phyloP scores from a whole-genome alignment of 2,113 vertebrate genomes.

The Laticauda colubrina region DNA sequence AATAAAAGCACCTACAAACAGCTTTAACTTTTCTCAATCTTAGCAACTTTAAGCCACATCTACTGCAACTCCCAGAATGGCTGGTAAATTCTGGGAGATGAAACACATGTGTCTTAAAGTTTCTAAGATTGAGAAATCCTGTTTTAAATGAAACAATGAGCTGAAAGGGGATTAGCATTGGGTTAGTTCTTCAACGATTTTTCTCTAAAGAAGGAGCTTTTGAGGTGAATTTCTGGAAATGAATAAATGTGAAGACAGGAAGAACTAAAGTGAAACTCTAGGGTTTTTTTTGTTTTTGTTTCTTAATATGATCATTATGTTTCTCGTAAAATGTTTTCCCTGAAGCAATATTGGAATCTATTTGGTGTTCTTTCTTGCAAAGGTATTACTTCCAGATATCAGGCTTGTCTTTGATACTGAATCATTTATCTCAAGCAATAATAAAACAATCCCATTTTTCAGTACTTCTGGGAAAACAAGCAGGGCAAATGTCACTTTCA shows the following conservation, averaged over 20 bases:
- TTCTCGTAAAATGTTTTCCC: background rate
- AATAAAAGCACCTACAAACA: background rate
- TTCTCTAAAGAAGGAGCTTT: background rate
- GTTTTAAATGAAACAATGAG: background rate
- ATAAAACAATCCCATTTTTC: background rate
- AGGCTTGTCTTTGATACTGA: slow-evolving; percentile 9
- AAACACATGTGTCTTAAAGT: too few species aligned
- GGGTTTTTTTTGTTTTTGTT: background rate
- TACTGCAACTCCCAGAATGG: too few species aligned
- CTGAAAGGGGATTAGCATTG: background rate
- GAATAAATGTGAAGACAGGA: background rate
- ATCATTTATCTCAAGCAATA: slow-evolving; percentile 23
- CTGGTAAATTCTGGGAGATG: too few species aligned
- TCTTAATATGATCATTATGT: background rate
- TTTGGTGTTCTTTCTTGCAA: background rate
- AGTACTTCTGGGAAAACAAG: background rate
- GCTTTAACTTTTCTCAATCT: background rate
- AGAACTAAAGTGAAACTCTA: background rate
- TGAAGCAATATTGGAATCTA: background rate
- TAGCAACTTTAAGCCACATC: too few species aligned
- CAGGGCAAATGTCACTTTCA: background rate
- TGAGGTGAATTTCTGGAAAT: background rate
- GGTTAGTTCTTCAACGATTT: background rate
- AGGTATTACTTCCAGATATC: background rate
- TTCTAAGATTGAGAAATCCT: too few species aligned